Evolutionary conservation across 2,888 invertebrate genomes (phyloP).

Genomic region (Polydrusus pterygomalis): DNA sequence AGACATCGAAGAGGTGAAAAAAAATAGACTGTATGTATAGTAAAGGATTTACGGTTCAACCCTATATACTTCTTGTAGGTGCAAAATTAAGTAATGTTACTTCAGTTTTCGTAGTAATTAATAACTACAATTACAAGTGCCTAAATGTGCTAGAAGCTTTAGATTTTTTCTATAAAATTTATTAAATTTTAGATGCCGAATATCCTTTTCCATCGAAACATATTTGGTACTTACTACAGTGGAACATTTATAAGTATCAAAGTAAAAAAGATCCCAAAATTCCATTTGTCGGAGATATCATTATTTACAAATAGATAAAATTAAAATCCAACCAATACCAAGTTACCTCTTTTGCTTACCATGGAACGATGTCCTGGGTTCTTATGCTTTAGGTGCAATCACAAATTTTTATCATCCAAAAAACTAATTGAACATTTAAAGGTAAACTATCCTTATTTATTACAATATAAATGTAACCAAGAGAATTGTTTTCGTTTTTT

Average conservation of each 20-base stretch:
- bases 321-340: not conserved
- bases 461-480: slow-evolving; percentile 35
- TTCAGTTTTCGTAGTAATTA: slow-evolving; percentile 31
- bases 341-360: not conserved
- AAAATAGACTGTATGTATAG: slow-evolving; percentile 38
- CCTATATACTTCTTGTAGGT: slow-evolving; percentile 45
- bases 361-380: slow-evolving; percentile 23
- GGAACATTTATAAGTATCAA: slow-evolving; percentile 23
- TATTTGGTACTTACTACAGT: slow-evolving; percentile 39
- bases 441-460: slow-evolving; percentile 24
- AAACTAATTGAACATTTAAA: slow-evolving; percentile 16
- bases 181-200: slow-evolving; percentile 33
- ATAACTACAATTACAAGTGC: slow-evolving; percentile 32
- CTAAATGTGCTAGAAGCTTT: slow-evolving; percentile 30
- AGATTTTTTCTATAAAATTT: slow-evolving; percentile 39
- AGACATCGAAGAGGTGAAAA: slow-evolving; percentile 45
- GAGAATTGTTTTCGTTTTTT: slow-evolving; percentile 17
- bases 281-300: slow-evolving; percentile 3
- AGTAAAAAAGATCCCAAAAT: slow-evolving; percentile 21
- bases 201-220: slow-evolving; percentile 27
- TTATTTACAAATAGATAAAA: not conserved
- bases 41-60: slow-evolving; percentile 44
- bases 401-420: slow-evolving; percentile 17
- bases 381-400: slow-evolving; percentile 22
- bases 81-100: slow-evolving; percentile 38